Evolutionary conservation across 35 echinoderm and acorn worm species (phyloP), one percentile per base, ranked within the genome.

Genomic region (Lytechinus pictus): DNA sequence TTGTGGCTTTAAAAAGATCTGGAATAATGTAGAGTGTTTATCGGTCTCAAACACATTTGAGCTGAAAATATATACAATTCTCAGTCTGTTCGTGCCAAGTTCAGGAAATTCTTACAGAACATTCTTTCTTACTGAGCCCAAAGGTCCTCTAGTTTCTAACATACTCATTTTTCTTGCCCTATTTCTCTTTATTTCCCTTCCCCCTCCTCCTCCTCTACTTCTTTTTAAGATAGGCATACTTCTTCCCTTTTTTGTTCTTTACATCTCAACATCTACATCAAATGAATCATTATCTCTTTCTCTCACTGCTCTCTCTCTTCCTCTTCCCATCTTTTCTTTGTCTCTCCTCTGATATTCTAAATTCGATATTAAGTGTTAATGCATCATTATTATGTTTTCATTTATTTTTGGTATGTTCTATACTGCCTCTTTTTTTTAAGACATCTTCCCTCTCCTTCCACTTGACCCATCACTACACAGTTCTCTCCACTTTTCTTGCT

Each of bases 21-120:
- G 66, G 66, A 79, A 79, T 79, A 14, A 79, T 79, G 66, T 79
- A 79, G 66, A 79, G 66, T 79, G 66, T 79, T 79, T 79, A n/a
- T 79, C 66, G 3, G 66, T 79, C 66, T 79, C 66, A 79, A 79
- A 79, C 66, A 79, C 66, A 79, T 79, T 79, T 79, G 66, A 79
- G 4, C 66, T 79, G 66, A 79, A 24, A 79, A 79, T 79, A 79
- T 79, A 79, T 79, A 79, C 66, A 79, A 3, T 79, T 79, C 21
- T 24, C 14, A 79, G 21, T 27, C 66, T 79, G 66, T 79, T 79
- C 66, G 66, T 79, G 66, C 66, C 66, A 79, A 79, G 66, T 79
- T 79, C 19, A 79, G 8, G 66, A 79, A 79, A 79, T 79, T n/a
- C 19, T 24, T 24, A 79, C 66, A 24, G 8, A 27, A 79, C 66